Percentiles rank a stretch among this genome's conserved stretches.
Evolutionary conservation across 2,888 invertebrate genomes (phyloP).

Genomic region (Pterostichus madidus): DNA sequence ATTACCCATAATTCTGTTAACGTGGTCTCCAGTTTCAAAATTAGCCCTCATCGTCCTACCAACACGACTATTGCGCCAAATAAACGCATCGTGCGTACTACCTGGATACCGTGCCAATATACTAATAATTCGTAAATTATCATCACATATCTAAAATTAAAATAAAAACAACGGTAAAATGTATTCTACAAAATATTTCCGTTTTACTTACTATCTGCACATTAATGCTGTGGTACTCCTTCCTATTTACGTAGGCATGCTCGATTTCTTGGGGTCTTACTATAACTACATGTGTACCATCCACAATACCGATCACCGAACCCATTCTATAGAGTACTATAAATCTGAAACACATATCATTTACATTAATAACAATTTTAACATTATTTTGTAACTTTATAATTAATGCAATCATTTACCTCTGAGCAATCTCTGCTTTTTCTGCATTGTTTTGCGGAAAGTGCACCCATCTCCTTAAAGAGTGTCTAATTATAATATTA

Average conservation of each 20-base stretch:
- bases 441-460: slow-evolving; percentile 7
- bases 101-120: slow-evolving; percentile 50
- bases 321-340: neutral
- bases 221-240: slow-evolving; percentile 26
- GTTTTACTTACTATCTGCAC: slow-evolving; percentile 29
- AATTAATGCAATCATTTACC: too few species aligned
- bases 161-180: neutral
- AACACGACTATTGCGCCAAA: slow-evolving; percentile 58
- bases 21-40: slow-evolving; percentile 35
- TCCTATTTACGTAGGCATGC: slow-evolving; percentile 20
- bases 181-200: too few species aligned
- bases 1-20: slow-evolving; percentile 38
- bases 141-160: slow-evolving; percentile 38
- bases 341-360: neutral
- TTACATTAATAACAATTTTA: neutral
- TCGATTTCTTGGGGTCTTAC: slow-evolving; percentile 19
- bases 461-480: neutral
- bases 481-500: neutral
- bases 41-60: slow-evolving; percentile 27
- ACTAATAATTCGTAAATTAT: neutral
- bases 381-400: neutral
- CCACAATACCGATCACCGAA: slow-evolving; percentile 13
- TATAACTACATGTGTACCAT: slow-evolving; percentile 50
- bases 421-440: neutral
- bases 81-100: slow-evolving; percentile 56